Percentiles rank a stretch among this genome's conserved stretches.
These are phyloP conservation scores for Monoplex corrugatus DNA, from an alignment of 2,888 invertebrate genomes.

Conservation along the genomic window DNA sequence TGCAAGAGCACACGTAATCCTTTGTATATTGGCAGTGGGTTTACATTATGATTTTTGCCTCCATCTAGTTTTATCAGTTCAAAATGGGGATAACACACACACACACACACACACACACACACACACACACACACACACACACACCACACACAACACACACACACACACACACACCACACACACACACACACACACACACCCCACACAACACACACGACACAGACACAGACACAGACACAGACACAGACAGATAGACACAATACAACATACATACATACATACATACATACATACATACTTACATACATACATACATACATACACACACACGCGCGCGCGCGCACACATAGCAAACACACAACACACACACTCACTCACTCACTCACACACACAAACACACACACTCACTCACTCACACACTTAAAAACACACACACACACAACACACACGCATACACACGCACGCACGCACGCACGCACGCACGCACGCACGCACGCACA, in stretches of 20 bases:
- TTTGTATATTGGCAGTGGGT: no score
- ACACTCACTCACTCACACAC: no score
- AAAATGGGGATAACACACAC: neutral
- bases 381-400: constrained; percentile 15
- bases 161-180: no score
- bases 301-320: neutral
- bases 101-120: neutral
- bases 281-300: neutral
- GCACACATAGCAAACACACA: no score
- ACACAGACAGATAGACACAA: neutral
- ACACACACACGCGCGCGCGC: neutral
- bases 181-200: no score
- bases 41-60: neutral
- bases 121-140: constrained; percentile 39
- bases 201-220: constrained; percentile 13
- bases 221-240: constrained; percentile 31
- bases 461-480: no score
- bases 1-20: neutral
- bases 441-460: constrained; percentile 38
- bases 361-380: no score
- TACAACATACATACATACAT: neutral
- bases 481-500: no score
- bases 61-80: no score
- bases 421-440: constrained; percentile 39
- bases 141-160: no score